Conservation (phyloP, 2,888 invertebrate species). For the Neocrepidodera transversa region DNA sequence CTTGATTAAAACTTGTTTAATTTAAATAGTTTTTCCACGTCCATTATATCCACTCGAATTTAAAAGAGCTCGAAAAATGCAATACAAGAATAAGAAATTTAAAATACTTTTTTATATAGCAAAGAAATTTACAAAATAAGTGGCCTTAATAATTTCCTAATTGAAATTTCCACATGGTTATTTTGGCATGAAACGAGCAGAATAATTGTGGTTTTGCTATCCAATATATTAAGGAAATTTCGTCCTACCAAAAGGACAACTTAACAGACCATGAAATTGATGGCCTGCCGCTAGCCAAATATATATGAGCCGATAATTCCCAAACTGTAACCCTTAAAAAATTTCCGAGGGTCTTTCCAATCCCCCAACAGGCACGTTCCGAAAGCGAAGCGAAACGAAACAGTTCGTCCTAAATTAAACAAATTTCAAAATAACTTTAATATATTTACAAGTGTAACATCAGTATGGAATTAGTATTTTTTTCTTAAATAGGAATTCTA, state of each 20-base stretch:
- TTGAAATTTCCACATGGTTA: background rate
- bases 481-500: too few relatives aligned
- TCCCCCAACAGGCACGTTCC: too few relatives aligned
- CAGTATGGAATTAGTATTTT: too few relatives aligned
- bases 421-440: too few relatives aligned
- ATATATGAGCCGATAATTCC: slow-evolving; percentile 36
- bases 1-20: slow-evolving; percentile 18
- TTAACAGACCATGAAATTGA: slow-evolving; percentile 50
- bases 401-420: too few relatives aligned
- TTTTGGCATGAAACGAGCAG: slow-evolving; percentile 3
- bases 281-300: slow-evolving; percentile 42
- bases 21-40: slow-evolving; percentile 16
- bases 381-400: too few relatives aligned
- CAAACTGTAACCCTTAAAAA: background rate
- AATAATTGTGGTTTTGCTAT: background rate
- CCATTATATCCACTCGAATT: slow-evolving; percentile 2
- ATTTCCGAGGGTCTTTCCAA: too few relatives aligned
- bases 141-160: too few relatives aligned
- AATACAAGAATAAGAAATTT: background rate
- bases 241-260: slow-evolving; percentile 41
- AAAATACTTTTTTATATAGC: too few relatives aligned
- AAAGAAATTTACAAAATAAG: too few relatives aligned
- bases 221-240: slow-evolving; percentile 38
- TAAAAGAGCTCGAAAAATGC: background rate
- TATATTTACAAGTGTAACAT: too few relatives aligned